Base-by-base conservation (phyloP, 2,888 invertebrate genomes). In the Dolichopus griseipennis region DNA sequence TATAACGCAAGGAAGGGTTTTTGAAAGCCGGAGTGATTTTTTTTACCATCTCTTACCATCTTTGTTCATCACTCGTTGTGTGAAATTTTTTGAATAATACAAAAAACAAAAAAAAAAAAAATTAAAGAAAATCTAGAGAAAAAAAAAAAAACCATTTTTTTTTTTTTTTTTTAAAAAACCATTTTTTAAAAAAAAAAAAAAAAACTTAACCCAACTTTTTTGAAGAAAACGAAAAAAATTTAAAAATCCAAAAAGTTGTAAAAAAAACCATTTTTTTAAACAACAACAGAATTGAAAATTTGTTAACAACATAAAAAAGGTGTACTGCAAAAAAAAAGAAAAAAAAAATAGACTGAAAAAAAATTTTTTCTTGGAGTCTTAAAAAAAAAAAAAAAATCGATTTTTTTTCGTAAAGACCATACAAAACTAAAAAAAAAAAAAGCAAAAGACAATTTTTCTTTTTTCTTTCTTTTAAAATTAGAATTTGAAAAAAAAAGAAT, bases 21-120 rank as follows among this genome's bases (percentile, higher is more conserved):
- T 52, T 52, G 52, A 52, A 52, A 52, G 52, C 52, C 52, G 88
- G 88, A 88, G 88, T 88, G 88, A 87, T 85, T 86, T 85, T 86
- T 86, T 74, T 75, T 79, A 79, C 79, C 78, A 79, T 79, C 78
- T 76, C 73, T 85, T 85, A 86, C 86, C 84, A 85, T 84, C 84
- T 84, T 75, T 70, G 70, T 83, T 83, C 87, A 87, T 87, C 87
- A 87, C 82, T 87, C 87, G 85, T 70, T 71, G 71, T 69, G 71
- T 71, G 18, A 52, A 52, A 18, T n/a, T 18, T 27, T 27, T 27
- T 27, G 27, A 27, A 27, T 4, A 27, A 27, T 27, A 27, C n/a
- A n/a, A n/a, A n/a, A 27, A 27, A 5, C 27, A 27, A 27, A 27
- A 27, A 27, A 27, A 27, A 27, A 27, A 27, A 27, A 27, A 27